Conservation (phyloP, 2,113 vertebrate species). For the Cheirogaleus medius region DNA sequence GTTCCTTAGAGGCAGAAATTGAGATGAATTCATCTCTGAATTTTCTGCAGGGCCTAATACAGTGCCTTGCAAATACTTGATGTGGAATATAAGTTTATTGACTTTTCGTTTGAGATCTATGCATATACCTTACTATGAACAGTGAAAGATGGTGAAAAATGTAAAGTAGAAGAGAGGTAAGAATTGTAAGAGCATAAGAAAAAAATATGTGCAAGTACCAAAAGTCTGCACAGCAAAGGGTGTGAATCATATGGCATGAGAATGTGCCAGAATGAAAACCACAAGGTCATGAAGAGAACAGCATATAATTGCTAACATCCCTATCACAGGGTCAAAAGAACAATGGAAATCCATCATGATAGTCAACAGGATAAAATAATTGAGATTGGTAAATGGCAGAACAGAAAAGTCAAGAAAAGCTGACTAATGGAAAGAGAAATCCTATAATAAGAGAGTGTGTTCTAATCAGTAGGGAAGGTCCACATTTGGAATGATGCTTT, state of each 20-base stretch:
- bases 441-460: neutral
- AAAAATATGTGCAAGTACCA: neutral
- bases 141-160: neutral
- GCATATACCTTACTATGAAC: neutral
- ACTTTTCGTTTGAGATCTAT: slow-evolving; percentile 12
- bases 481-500: slow-evolving; percentile 12
- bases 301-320: neutral
- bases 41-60: neutral
- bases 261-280: neutral
- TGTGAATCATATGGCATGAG: neutral
- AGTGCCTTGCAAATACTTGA: neutral
- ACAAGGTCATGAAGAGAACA: neutral
- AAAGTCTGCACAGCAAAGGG: neutral
- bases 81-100: neutral
- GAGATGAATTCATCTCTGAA: neutral
- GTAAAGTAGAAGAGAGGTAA: neutral
- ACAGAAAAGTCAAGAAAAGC: slow-evolving; percentile 12
- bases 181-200: slow-evolving; percentile 5
- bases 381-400: neutral
- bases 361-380: neutral
- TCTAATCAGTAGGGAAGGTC: neutral
- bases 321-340: neutral
- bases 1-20: slow-evolving; percentile 3
- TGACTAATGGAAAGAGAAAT: slow-evolving; percentile 13
- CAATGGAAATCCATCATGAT: neutral